A percentile compares a stretch with the other conserved stretches of the same genome.
Conservation (phyloP, 2,888 invertebrate species). For the Cheilosia impressa region DNA sequence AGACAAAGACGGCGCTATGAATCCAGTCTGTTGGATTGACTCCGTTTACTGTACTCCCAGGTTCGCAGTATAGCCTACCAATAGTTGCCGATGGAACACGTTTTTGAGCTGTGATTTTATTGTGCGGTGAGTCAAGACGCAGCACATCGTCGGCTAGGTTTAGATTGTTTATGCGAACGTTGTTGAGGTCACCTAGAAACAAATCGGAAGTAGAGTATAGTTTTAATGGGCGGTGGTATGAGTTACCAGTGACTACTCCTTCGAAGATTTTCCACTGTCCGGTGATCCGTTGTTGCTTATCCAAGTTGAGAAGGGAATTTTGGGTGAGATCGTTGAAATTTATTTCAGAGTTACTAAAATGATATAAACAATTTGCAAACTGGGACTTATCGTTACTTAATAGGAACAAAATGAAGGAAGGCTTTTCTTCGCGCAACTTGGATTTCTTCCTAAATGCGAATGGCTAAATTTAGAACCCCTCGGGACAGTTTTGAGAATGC, state of each 20-base stretch:
- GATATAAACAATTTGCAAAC: neutral
- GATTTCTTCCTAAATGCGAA: too few relatives aligned
- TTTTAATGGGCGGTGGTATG: neutral
- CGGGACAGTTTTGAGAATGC: too few relatives aligned
- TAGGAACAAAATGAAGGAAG: neutral
- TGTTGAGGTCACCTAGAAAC: conserved; percentile 80
- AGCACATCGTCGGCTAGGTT: conserved; percentile 85
- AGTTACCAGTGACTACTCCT: conserved; percentile 75
- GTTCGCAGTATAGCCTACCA: conserved; percentile 80
- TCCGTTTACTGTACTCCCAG: conserved; percentile 82
- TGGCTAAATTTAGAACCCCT: too few relatives aligned
- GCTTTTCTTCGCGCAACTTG: too few relatives aligned
- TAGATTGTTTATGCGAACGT: conserved; percentile 84
- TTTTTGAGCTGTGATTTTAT: conserved; percentile 84
- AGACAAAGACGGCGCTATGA: conserved; percentile 82
- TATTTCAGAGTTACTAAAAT: conserved; percentile 77
- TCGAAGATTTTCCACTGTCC: conserved; percentile 80
- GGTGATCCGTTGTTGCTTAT: conserved; percentile 82
- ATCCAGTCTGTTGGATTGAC: conserved; percentile 84
- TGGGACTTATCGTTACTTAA: neutral
- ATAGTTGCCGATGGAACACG: conserved; percentile 81
- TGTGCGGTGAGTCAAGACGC: conserved; percentile 81
- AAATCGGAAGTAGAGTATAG: neutral
- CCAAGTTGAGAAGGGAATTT: conserved; percentile 82
- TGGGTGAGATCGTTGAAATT: conserved; percentile 83